Evolutionary conservation across 2,113 vertebrate genomes (phyloP), one percentile per base, ranked within the genome.

Genomic region (Bubo blakistoni): DNA sequence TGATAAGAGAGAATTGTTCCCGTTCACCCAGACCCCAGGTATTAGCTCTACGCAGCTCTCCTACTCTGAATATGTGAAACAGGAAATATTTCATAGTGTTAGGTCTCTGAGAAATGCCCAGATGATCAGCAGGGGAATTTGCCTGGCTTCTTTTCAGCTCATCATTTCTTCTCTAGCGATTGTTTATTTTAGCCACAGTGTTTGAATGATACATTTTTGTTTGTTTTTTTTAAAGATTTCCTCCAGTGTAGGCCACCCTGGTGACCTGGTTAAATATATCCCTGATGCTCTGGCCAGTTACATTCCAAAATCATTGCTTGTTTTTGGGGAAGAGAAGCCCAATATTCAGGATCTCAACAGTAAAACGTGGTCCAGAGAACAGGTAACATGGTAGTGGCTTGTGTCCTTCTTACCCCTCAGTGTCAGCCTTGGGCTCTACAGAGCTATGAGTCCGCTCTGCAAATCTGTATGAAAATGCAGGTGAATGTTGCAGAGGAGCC

Each of bases 261-360:
- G 51, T 71, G 96, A 93, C 24, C 81, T 98, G 83, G 90, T 98
- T 7, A 92, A 67, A 59, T 34, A 30, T 15, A 58, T 94, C 34
- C 97, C 97, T 14, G 51, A 24, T 16, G 47, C 66, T 63, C 84
- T 98, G 96, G 91, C 81, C 55, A 52, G 51, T 16, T 96, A 85
- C 51, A 77, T 97, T 51, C 97, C 97, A 1, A 96, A 91, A 77
- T 78, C 89, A 12, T 42, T 92, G 63, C 94, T 97, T 13, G 83
- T 92, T 80, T 97, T 92, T 67, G 94, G 81, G 55, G 82, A 92
- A 4, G 72, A 96, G 44, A 83, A 76, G 62, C 96, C 96, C 17
- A 79, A 13, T 5, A 7, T 98, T 26, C 27, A 94, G 57, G 96
- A 98, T 30, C 92, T 98, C 91, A 97, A 97, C 62, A 21, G 21